A percentile compares a stretch with the other conserved stretches of the same genome.
Evolutionary conservation across 2,797 vertebrate genomes (phyloP).

Genomic region (Peromyscus eremicus): DNA sequence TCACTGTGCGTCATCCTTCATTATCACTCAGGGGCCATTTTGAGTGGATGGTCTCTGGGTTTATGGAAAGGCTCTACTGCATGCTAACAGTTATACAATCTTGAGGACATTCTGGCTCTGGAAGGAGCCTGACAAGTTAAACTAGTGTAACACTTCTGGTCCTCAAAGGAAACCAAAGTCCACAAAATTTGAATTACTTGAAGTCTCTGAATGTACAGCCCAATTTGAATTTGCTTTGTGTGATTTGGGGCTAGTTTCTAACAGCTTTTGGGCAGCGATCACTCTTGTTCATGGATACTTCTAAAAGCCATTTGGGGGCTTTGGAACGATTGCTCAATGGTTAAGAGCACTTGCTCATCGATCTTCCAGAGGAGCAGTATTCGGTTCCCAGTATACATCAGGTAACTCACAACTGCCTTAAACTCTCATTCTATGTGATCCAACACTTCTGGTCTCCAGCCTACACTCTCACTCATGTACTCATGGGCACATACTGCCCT

Average conservation of each 20-base stretch:
- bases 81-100: not conserved
- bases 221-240: constrained; percentile 33
- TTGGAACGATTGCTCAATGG: not conserved
- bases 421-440: not conserved
- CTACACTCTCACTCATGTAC: not conserved
- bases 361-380: not conserved
- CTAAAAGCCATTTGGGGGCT: not conserved
- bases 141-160: not conserved
- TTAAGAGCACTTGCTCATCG: not conserved
- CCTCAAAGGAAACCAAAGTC: not conserved
- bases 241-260: not conserved
- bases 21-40: not conserved
- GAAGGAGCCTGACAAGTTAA: not conserved
- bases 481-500: not conserved
- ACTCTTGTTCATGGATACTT: not conserved
- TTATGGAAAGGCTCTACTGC: not conserved
- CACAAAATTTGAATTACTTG: not conserved
- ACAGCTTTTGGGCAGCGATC: not conserved
- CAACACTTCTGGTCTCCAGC: not conserved
- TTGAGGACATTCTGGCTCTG: not conserved
- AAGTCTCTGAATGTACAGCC: too few relatives aligned
- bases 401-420: not conserved
- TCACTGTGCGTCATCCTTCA: not conserved
- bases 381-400: not conserved
- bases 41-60: not conserved